Base-by-base conservation (phyloP, 2,797 vertebrate genomes). In the Aythya fuligula region DNA sequence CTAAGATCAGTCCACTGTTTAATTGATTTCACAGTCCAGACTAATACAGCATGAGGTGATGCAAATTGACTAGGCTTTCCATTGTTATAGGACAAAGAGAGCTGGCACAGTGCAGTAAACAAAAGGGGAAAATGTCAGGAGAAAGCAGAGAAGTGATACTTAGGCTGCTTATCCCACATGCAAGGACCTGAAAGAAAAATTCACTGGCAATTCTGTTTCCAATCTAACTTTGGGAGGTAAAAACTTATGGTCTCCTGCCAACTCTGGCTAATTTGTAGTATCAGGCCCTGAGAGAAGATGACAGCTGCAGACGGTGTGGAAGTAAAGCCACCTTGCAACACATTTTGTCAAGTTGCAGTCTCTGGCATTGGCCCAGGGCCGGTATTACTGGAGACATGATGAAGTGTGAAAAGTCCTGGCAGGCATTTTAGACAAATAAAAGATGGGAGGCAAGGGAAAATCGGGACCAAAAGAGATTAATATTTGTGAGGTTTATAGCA, bases 341-440 rank as follows among this genome's bases (percentile, higher is more conserved):
- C 83, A 94, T 95, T 97, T 97, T 97, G 96, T 97, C 90, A 96
- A 96, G 96, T 95, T 94, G 82, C 95, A 97, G 95, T 94, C 94
- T 97, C 95, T 97, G 97, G 96, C 96, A 96, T 28, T 95, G 95
- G 92, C 95, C 97, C 93, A 95, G 90, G 75, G 90, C 94, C 96
- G 86, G 97, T 97, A 95, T 97, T 97, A 92, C 95, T 94, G 94
- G 85, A 98, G 96, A 97, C 96, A 97, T 97, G 97, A 98, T 98
- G 97, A 98, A 97, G 98, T 98, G 98, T 98, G 97, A 98, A 98
- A 97, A 97, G 96, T 87, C 91, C 97, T 97, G 97, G 97, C 97
- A 98, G 94, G 93, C 90, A 96, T 97, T 98, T 97, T 96, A 97
- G 93, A 94, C 89, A 96, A 97, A 97, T 96, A 96, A 97, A 97